Percentiles rank a stretch among this genome's conserved stretches.
phyloP scores from a whole-genome alignment of 1,140 invertebrate species.

The Papilio machaon region DNA sequence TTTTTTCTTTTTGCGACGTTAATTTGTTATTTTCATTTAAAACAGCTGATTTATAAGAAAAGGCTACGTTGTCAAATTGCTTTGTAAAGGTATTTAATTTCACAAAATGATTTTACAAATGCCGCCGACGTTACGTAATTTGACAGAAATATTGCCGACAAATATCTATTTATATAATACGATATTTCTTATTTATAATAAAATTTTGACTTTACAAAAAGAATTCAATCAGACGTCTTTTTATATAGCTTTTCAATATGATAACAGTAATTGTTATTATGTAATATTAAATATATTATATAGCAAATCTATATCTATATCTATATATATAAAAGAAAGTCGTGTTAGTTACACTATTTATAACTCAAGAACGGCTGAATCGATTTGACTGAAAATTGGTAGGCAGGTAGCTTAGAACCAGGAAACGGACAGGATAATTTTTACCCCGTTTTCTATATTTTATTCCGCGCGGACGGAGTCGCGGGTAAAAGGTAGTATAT shows the following conservation, averaged over 20 bases:
- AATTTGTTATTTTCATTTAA: not conserved
- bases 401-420: too few relatives aligned
- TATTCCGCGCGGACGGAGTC: too few relatives aligned
- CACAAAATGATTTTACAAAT: not conserved
- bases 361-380: too few relatives aligned
- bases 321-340: too few relatives aligned
- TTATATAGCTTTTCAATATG: not conserved
- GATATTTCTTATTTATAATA: not conserved
- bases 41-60: not conserved
- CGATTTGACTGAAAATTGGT: too few relatives aligned
- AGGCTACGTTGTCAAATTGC: not conserved
- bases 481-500: too few relatives aligned
- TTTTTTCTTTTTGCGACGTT: not conserved
- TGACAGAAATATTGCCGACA: not conserved
- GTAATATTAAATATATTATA: too few relatives aligned
- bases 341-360: too few relatives aligned
- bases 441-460: too few relatives aligned
- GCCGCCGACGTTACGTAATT: not conserved
- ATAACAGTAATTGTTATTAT: too few relatives aligned
- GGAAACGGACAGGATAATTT: too few relatives aligned
- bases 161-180: not conserved
- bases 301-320: too few relatives aligned
- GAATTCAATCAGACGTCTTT: not conserved
- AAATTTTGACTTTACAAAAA: not conserved
- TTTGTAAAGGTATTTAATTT: constrained; percentile 18